Percentiles rank a stretch among this genome's conserved stretches.
Conservation (phyloP, 2,797 vertebrate genomes). For the Trichosurus vulpecula region DNA sequence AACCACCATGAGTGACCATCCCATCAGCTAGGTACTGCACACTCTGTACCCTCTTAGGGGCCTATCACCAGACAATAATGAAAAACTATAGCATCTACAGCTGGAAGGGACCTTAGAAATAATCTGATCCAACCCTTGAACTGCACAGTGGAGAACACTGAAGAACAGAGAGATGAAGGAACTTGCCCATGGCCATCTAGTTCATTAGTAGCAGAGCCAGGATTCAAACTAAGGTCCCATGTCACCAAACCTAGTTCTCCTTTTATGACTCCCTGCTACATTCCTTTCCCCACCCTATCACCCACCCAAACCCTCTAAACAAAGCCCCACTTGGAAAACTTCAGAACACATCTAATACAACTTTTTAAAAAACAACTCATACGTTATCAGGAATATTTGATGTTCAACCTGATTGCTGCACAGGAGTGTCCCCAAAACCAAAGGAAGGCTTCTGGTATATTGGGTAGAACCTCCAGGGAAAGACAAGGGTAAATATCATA, state of each 20-base stretch:
- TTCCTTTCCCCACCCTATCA: not conserved
- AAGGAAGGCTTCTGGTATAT: not conserved
- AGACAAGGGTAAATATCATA: not conserved
- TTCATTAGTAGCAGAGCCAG: not conserved
- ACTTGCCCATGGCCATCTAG: not conserved
- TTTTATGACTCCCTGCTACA: not conserved
- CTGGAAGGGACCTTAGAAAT: not conserved
- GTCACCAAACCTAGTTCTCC: not conserved
- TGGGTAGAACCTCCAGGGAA: not conserved
- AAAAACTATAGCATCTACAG: not conserved
- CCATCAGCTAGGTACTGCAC: not conserved
- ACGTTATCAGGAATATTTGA: not conserved
- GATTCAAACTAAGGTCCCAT: not conserved
- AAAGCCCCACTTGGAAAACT: conserved; percentile 11
- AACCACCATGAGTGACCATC: not conserved
- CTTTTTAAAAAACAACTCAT: not conserved
- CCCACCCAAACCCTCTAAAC: not conserved
- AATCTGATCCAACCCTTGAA: not conserved
- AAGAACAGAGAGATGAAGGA: not conserved
- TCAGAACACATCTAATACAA: not conserved
- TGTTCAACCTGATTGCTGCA: not conserved
- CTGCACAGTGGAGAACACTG: not conserved
- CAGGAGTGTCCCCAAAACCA: not conserved
- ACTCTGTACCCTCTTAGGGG: not conserved
- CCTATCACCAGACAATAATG: not conserved